These are phyloP conservation scores for Chlorospingus flavigularis DNA, from an alignment of 2,797 vertebrate species.

Conservation along the genomic window DNA sequence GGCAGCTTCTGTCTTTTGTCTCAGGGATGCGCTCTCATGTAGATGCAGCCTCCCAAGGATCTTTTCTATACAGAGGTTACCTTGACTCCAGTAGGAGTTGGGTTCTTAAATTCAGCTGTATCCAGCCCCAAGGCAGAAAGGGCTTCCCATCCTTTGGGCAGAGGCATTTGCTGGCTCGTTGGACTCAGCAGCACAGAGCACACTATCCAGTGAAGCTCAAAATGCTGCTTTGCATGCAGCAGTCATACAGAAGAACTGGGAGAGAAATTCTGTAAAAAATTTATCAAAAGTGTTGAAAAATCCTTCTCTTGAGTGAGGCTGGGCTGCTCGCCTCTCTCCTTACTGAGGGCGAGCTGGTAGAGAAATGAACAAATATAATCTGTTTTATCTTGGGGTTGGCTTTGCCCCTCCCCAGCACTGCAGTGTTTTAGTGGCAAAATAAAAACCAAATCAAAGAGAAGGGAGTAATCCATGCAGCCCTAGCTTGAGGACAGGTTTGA, in stretches of 20 bases:
- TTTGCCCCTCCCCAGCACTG: not conserved
- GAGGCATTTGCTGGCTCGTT: not conserved
- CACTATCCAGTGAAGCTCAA: not conserved
- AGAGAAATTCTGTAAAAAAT: slow-evolving; percentile 48
- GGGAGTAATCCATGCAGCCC: not conserved
- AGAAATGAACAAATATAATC: slow-evolving; percentile 5
- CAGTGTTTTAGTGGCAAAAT: not conserved
- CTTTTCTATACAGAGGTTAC: not conserved
- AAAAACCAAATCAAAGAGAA: slow-evolving; percentile 1
- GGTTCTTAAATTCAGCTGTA: not conserved
- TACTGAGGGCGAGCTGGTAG: not conserved
- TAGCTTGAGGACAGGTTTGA: not conserved
- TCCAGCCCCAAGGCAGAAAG: not conserved
- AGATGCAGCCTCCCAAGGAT: not conserved
- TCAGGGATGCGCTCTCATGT: not conserved
- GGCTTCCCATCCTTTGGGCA: not conserved
- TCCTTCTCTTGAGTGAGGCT: not conserved
- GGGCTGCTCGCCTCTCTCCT: not conserved
- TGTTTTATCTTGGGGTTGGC: not conserved
- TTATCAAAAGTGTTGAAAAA: slow-evolving; percentile 41
- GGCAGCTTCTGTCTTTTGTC: not conserved
- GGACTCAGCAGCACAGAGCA: not conserved
- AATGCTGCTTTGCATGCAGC: slow-evolving; percentile 9
- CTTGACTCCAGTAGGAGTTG: not conserved
- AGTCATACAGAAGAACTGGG: not conserved